Evolutionary conservation across 2,888 invertebrate species (phyloP).

Genomic region (Marasmarcha lunaedactyla): DNA sequence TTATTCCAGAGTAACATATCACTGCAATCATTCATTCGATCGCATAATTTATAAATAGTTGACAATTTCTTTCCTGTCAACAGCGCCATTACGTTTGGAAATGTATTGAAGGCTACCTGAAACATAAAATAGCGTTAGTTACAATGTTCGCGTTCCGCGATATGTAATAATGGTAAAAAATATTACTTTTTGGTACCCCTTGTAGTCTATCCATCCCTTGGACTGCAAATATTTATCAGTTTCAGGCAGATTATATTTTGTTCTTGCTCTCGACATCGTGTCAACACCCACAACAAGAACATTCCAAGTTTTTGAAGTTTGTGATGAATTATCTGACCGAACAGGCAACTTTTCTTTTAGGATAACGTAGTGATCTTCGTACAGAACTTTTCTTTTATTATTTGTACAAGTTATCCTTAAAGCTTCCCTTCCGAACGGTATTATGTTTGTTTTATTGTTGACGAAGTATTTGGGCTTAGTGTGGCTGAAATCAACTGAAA

Average conservation of each 20-base stretch:
- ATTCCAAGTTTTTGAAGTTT: conserved; percentile 24
- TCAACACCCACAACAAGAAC: conserved; percentile 83
- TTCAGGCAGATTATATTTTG: conserved; percentile 78
- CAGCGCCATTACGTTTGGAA: conserved; percentile 87
- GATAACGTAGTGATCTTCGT: conserved; percentile 1
- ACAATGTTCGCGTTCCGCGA: too few relatives aligned
- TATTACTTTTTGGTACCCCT: conserved; percentile 76
- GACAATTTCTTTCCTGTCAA: conserved; percentile 75
- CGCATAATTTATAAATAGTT: conserved; percentile 58
- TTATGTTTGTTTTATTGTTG: neutral
- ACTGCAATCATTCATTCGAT: conserved; percentile 70
- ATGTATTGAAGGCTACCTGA: conserved; percentile 86
- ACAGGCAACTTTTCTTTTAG: neutral
- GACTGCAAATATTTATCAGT: conserved; percentile 74
- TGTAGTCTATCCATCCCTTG: conserved; percentile 75
- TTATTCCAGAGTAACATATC: conserved; percentile 83
- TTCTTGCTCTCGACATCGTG: conserved; percentile 82
- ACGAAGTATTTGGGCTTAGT: neutral
- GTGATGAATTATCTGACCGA: neutral
- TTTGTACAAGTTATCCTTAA: neutral
- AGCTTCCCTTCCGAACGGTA: neutral
- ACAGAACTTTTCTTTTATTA: neutral
- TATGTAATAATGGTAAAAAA: too few relatives aligned
- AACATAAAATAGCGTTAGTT: too few relatives aligned
- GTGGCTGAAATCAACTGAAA: neutral